A percentile compares a stretch with the other conserved stretches of the same genome.
These are phyloP conservation scores for Zaprionus inermis DNA, from an alignment of 1,140 invertebrate genomes.

Conservation along the genomic window DNA sequence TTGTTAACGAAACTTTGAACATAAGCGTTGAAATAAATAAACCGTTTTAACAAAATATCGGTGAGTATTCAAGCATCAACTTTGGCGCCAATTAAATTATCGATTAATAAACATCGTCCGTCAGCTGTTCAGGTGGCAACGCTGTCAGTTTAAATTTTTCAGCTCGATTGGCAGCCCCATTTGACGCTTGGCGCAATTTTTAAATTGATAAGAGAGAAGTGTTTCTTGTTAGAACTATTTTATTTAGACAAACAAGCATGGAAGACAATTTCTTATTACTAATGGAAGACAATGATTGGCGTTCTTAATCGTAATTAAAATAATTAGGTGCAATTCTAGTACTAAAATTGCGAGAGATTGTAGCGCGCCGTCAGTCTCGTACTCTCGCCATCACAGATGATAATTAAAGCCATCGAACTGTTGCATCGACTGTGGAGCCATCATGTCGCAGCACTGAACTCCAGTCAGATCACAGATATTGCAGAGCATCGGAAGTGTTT, in stretches of 20 bases:
- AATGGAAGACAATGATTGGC: slow-evolving; percentile 76
- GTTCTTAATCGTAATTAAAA: slow-evolving; percentile 28
- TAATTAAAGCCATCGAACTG: slow-evolving; percentile 59
- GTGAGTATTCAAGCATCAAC: not conserved
- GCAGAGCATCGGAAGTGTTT: slow-evolving; percentile 10
- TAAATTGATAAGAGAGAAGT: not conserved
- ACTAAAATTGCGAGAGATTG: slow-evolving; percentile 44
- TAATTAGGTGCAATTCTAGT: slow-evolving; percentile 16
- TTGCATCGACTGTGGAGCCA: slow-evolving; percentile 41
- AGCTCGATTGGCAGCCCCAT: slow-evolving; percentile 10
- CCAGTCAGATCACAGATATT: slow-evolving; percentile 65
- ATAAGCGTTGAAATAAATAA: slow-evolving; percentile 82
- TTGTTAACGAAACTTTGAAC: slow-evolving; percentile 74
- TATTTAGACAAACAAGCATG: slow-evolving; percentile 63
- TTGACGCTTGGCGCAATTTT: slow-evolving; percentile 8
- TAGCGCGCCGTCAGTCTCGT: slow-evolving; percentile 52
- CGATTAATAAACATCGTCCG: slow-evolving; percentile 4
- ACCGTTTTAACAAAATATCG: slow-evolving; percentile 72
- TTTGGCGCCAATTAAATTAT: slow-evolving; percentile 3
- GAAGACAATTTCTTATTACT: slow-evolving; percentile 67
- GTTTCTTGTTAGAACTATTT: slow-evolving; percentile 18
- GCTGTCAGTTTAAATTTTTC: not conserved
- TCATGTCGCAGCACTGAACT: slow-evolving; percentile 26
- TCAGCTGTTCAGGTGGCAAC: slow-evolving; percentile 8
- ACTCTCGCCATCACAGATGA: slow-evolving; percentile 62